These are phyloP conservation scores for Biston stratarius DNA, from an alignment of 2,888 invertebrate genomes.

Conservation along the genomic window DNA sequence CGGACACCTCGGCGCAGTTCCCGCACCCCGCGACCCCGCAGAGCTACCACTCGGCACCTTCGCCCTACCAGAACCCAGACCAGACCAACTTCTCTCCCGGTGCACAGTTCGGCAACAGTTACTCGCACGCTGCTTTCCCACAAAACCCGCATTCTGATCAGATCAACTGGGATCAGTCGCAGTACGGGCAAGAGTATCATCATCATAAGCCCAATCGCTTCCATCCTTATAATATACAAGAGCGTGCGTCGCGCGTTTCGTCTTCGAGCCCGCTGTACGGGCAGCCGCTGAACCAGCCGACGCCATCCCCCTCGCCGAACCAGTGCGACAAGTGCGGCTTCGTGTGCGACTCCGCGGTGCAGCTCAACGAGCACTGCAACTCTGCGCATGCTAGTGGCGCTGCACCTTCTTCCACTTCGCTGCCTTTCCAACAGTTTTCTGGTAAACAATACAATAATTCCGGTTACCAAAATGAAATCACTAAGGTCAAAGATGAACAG, in stretches of 20 bases:
- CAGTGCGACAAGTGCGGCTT: slow-evolving; percentile 95
- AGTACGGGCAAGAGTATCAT: slow-evolving; percentile 79
- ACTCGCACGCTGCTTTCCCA: slow-evolving; percentile 81
- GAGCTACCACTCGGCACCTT: slow-evolving; percentile 89
- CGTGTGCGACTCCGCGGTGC: slow-evolving; percentile 91
- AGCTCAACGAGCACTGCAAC: slow-evolving; percentile 91
- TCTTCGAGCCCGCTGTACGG: slow-evolving; percentile 86
- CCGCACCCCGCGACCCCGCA: slow-evolving; percentile 89
- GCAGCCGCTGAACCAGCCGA: slow-evolving; percentile 88
- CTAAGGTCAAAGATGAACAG: slow-evolving; percentile 88
- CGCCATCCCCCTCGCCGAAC: slow-evolving; percentile 90
- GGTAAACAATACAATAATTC: slow-evolving; percentile 79
- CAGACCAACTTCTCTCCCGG: slow-evolving; percentile 87
- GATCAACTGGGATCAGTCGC: slow-evolving; percentile 81
- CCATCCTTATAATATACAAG: slow-evolving; percentile 84
- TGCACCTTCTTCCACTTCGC: slow-evolving; percentile 72
- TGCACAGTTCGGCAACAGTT: slow-evolving; percentile 80
- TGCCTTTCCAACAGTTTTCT: slow-evolving; percentile 84
- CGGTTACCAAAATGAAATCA: slow-evolving; percentile 77
- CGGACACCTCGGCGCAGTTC: slow-evolving; percentile 85
- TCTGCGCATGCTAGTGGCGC: slow-evolving; percentile 87
- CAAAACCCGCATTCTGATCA: slow-evolving; percentile 83
- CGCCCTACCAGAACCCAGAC: slow-evolving; percentile 88
- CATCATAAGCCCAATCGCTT: slow-evolving; percentile 79
- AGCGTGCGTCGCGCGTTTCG: slow-evolving; percentile 83